Evolutionary conservation across 1,140 invertebrate species (phyloP), one percentile per base, ranked within the genome.

Genomic region (Drosophila albomicans): DNA sequence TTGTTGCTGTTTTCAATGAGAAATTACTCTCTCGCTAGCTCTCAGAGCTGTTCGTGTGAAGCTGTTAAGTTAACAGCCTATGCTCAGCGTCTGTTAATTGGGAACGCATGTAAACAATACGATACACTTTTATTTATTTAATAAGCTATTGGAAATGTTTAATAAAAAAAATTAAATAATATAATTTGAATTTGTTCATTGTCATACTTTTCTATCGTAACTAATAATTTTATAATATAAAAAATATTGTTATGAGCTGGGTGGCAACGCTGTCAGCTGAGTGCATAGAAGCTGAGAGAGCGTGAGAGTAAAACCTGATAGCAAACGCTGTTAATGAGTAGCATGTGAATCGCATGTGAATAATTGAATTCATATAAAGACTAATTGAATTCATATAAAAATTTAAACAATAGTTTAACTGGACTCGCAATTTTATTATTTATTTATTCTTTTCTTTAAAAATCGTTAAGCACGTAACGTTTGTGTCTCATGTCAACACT

Each of bases 41-140:
- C 57, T 43, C 41, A 28, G 8, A 57, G 56, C 25, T 56, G 32
- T 74, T 10, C 43, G 65, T 68, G 71, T 61, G 10, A 28, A 8
- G 38, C 56, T 74, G 71, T 74, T 74, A 74, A 69, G 5, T 68
- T 68, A 69, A 74, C 65, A 74, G 65, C 5, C 1, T 16, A 28
- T 30, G 71, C 49, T 69, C 48, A 48, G 7, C 20, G 16, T n/a
- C 67, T 62, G 71, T 54, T 69, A 69, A 69, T 4, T 3, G 8
- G 15, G 6, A 41, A 20, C 4, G 1, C 10, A n/a, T 11, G 15
- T 41, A 15, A 54, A 8, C n/a, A 35, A 15, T 25, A n/a, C n/a
- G 5, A 20, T n/a, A 11, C 1, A 8, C 10, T 11, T 62, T 5
- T n/a, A 16, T 35, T 11, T 15, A 15, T 6, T 6, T 13, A 8